Evolutionary conservation across 2,797 vertebrate genomes (phyloP).

Genomic region (Sebastes oblongus): DNA sequence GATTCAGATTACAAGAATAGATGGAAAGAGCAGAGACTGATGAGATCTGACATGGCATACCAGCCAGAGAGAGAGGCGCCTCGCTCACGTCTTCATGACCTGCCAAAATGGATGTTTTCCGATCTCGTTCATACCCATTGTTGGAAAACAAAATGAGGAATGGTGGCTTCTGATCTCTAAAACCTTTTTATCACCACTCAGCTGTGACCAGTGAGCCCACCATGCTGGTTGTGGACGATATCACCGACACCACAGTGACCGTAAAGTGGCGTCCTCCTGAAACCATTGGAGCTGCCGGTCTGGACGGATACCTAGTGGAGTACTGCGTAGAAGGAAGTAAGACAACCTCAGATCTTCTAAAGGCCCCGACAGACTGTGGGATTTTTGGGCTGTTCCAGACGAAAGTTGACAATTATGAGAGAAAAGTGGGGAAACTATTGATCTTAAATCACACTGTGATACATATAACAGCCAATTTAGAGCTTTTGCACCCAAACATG

Average conservation of each 20-base stretch:
- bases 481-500: not conserved
- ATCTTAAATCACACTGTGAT: not conserved
- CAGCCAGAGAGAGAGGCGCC: conserved; percentile 23
- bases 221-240: conserved; percentile 90
- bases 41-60: conserved; percentile 57
- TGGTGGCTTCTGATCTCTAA: conserved; percentile 7
- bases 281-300: conserved; percentile 94
- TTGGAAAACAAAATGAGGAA: conserved; percentile 7
- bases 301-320: conserved; percentile 96
- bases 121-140: not conserved
- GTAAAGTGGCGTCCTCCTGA: conserved; percentile 98
- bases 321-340: conserved; percentile 99
- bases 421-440: not conserved
- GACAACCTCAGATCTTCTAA: conserved; percentile 51
- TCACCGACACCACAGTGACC: conserved; percentile 92
- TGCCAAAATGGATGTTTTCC: conserved; percentile 46
- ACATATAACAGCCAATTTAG: not conserved
- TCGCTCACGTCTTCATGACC: conserved; percentile 17
- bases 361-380: not conserved
- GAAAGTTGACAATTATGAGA: not conserved
- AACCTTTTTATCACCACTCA: conserved; percentile 57
- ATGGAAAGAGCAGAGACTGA: conserved; percentile 54
- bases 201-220: conserved; percentile 98
- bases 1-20: conserved; percentile 77
- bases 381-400: not conserved